Conservation (phyloP, 2,113 vertebrate genomes). For the Puntigrus tetrazona region DNA sequence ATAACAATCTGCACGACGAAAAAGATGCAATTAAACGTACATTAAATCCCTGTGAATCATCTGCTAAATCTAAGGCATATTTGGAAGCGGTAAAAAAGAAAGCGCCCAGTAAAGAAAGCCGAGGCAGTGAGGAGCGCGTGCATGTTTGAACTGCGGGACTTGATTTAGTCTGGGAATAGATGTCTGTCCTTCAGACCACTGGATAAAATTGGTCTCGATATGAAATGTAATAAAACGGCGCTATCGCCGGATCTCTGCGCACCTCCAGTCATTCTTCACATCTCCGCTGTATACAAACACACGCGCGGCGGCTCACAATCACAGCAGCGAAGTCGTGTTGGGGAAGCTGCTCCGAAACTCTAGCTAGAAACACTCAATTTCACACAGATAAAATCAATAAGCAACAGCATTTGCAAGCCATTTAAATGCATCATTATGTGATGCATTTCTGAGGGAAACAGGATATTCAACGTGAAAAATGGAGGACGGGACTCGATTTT, state of each 20-base stretch:
- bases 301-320: neutral
- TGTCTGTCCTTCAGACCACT: slow-evolving; percentile 76
- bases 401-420: neutral
- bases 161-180: slow-evolving; percentile 77
- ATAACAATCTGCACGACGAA: slow-evolving; percentile 22
- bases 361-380: neutral
- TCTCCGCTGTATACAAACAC: slow-evolving; percentile 45
- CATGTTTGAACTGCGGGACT: slow-evolving; percentile 53
- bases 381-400: neutral
- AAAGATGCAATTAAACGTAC: slow-evolving; percentile 32
- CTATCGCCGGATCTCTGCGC: slow-evolving; percentile 67
- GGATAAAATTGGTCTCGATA: slow-evolving; percentile 76
- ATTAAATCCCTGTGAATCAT: slow-evolving; percentile 8
- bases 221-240: slow-evolving; percentile 77
- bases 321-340: neutral
- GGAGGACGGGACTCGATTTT: neutral
- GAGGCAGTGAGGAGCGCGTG: slow-evolving; percentile 5
- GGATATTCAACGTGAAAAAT: neutral
- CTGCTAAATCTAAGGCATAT: neutral
- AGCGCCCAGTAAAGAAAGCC: neutral
- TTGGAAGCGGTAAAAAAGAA: neutral
- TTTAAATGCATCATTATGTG: neutral
- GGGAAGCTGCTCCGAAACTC: neutral
- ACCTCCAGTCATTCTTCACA: slow-evolving; percentile 73
- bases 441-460: neutral